Percentiles rank a stretch among this genome's conserved stretches.
These are phyloP conservation scores for Barbus barbus DNA, from an alignment of 2,113 vertebrate species.

Conservation along the genomic window DNA sequence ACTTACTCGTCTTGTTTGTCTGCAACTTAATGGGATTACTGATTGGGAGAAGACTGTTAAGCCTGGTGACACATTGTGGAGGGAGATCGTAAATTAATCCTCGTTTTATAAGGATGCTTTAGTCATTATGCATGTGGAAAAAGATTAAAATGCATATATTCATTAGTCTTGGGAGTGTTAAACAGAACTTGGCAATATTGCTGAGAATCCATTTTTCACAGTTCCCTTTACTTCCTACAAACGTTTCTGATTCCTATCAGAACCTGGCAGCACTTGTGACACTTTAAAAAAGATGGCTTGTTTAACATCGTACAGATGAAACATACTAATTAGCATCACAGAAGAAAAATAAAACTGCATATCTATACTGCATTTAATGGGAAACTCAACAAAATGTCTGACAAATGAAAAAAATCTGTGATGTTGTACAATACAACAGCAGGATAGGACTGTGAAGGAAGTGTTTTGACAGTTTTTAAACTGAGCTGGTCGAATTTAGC, in stretches of 20 bases:
- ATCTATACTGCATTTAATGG: not conserved
- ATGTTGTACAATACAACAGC: not conserved
- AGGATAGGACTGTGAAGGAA: not conserved
- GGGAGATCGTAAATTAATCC: constrained; percentile 33
- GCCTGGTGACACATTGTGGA: constrained; percentile 19
- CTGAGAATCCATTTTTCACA: constrained; percentile 26
- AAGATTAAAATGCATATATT: constrained; percentile 42
- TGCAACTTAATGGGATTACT: constrained; percentile 49
- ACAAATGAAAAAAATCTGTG: not conserved
- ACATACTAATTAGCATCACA: constrained; percentile 19
- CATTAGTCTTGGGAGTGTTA: constrained; percentile 34
- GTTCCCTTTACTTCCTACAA: not conserved
- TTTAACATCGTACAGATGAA: not conserved
- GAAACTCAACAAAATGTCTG: not conserved
- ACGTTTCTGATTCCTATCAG: constrained; percentile 13
- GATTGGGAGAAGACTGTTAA: constrained; percentile 32
- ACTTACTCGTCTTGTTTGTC: constrained; percentile 22
- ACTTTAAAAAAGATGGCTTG: not conserved
- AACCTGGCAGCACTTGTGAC: constrained; percentile 3
- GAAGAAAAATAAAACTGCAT: not conserved
- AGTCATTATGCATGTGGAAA: constrained; percentile 32
- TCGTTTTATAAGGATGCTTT: constrained; percentile 29
- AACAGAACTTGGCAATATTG: constrained; percentile 31
- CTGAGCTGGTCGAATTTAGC: not conserved
- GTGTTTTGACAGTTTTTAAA: constrained; percentile 22